phyloP scores from a whole-genome alignment of 2,888 invertebrate species.

The Nezara viridula region DNA sequence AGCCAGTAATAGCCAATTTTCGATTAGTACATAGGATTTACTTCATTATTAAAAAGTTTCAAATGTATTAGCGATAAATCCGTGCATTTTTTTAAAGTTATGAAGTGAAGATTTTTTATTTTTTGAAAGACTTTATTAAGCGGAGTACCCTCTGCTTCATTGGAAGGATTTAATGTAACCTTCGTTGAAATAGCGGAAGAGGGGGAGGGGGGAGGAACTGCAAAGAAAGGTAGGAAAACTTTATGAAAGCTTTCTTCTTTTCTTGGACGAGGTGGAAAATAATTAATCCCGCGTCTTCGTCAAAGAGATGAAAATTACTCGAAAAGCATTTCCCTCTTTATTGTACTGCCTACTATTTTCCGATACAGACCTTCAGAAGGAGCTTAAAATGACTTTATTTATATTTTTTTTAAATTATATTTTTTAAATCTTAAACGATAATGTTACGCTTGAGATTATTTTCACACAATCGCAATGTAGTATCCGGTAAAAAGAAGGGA shows the following conservation, averaged over 20 bases:
- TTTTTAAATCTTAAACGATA: neutral
- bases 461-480: no score
- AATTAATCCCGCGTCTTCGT: constrained; percentile 20
- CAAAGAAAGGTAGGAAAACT: constrained; percentile 26
- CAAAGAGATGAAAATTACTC: constrained; percentile 49
- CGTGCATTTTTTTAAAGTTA: no score
- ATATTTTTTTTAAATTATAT: neutral
- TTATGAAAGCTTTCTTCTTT: constrained; percentile 47
- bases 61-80: no score
- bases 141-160: neutral
- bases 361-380: constrained; percentile 32
- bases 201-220: neutral
- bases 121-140: neutral
- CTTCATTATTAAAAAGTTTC: no score
- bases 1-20: no score
- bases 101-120: neutral
- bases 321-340: constrained; percentile 23
- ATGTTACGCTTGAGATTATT: neutral
- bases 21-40: no score
- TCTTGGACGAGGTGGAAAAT: constrained; percentile 41
- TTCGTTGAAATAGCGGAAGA: neutral
- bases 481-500: no score
- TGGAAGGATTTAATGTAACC: constrained; percentile 26
- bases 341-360: neutral
- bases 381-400: neutral